These are phyloP conservation scores for Strigamia maritima DNA, from an alignment of 2,888 invertebrate genomes.

Conservation along the genomic window DNA sequence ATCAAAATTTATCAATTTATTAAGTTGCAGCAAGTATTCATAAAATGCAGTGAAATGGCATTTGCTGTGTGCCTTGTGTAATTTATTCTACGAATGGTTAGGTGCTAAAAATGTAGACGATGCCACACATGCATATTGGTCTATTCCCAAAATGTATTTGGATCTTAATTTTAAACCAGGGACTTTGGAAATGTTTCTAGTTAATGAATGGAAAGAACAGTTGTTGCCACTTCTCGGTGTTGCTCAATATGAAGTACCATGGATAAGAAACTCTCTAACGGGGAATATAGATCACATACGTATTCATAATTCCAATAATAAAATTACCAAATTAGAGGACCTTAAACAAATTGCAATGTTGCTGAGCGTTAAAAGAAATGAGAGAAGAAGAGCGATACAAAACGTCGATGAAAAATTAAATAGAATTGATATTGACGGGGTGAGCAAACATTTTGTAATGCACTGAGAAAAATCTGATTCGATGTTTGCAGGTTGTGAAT, in stretches of 20 bases:
- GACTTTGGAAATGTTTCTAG: background rate
- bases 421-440: background rate
- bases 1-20: background rate
- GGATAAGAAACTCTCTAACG: background rate
- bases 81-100: background rate
- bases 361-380: background rate
- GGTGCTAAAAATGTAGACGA: background rate
- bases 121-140: background rate
- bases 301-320: background rate
- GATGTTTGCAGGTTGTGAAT: background rate
- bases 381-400: background rate
- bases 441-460: background rate
- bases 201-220: background rate
- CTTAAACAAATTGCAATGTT: background rate
- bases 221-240: background rate
- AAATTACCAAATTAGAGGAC: background rate
- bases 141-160: background rate
- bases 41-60: background rate
- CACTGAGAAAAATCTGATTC: no score
- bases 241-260: background rate
- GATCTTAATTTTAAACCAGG: slow-evolving; percentile 10
- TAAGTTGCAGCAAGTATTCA: background rate
- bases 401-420: background rate
- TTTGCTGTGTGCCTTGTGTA: background rate
- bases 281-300: background rate